phyloP scores from a whole-genome alignment of 2,113 vertebrate species.

The Mola mola region DNA sequence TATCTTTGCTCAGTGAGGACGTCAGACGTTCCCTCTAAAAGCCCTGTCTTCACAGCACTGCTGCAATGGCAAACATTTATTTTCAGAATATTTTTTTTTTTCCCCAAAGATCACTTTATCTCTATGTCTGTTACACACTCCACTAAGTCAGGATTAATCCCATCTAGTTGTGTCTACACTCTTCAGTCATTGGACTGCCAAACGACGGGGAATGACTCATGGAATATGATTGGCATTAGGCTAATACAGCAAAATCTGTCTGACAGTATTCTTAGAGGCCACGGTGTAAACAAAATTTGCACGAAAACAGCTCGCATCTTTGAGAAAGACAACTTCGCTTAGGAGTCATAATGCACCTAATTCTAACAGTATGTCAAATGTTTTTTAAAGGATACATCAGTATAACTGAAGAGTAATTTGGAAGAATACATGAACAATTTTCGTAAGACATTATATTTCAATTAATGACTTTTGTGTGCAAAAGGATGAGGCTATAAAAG shows the following conservation, averaged over 20 bases:
- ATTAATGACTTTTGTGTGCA: too few relatives aligned
- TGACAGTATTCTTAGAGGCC: constrained; percentile 8
- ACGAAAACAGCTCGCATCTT: constrained; percentile 22
- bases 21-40: constrained; percentile 31
- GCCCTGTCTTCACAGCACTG: constrained; percentile 22
- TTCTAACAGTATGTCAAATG: too few relatives aligned
- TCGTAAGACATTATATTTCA: too few relatives aligned
- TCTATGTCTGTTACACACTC: constrained; percentile 36
- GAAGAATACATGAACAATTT: too few relatives aligned
- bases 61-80: constrained; percentile 53
- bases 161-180: constrained; percentile 39
- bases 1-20: too few relatives aligned
- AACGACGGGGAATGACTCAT: constrained; percentile 37
- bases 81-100: constrained; percentile 52
- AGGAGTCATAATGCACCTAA: too few relatives aligned
- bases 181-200: constrained; percentile 9
- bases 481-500: too few relatives aligned
- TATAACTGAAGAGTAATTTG: too few relatives aligned
- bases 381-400: too few relatives aligned
- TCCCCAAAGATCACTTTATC: constrained; percentile 46
- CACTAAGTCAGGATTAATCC: constrained; percentile 39
- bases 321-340: constrained; percentile 14
- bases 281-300: constrained; percentile 36
- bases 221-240: constrained; percentile 39
- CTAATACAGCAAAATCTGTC: constrained; percentile 34